Evolutionary conservation across 2,888 invertebrate genomes (phyloP), one percentile per base, ranked within the genome.

Genomic region (Sinopyrophorus schimmeli): DNA sequence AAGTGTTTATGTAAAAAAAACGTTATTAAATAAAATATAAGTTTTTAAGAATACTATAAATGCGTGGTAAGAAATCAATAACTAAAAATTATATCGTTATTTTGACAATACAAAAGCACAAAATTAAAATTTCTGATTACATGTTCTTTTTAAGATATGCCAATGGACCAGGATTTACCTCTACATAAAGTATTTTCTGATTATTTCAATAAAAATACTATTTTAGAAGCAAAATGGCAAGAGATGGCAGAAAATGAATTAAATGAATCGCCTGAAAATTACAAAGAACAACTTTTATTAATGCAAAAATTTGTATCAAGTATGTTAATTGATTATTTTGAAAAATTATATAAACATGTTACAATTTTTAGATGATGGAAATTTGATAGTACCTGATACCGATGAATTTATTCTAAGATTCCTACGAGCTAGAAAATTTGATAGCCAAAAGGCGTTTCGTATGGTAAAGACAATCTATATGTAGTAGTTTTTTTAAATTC

Each of bases 371-470:
- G 70, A 67, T 61, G 75, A 72, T 39, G 63, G 60, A 4, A 72
- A 70, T 60, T 58, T 71, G 43, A 58, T 43, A 41, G 67, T 75
- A 42, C 74, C 80, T 32, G 76, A 76, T 64, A 77, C 78, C 55
- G 79, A 80, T 58, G 75, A 73, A 5, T 81, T 79, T 64, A 70
- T 81, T 35, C 61, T 80, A 39, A 72, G 80, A 59, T 82, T 81
- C 65, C 69, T 82, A 23, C 72, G 82, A 53, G 80, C 80, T 2
- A 74, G 80, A 56, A 77, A 77, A 62, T 81, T 79, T 57, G 71
- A 76, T 57, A 69, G 70, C 32, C 67, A 71, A 24, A 75, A 74
- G 60, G 73, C 76, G 7, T 75, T 74, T 59, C 67, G 67, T 35
- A 74, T 74, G 72, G 74, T 74, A 61, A 63, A n/a, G n/a, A n/a